Evolutionary conservation across 2,888 invertebrate species (phyloP), one percentile per base, ranked within the genome.

Genomic region (Glaucopsyche alexis): DNA sequence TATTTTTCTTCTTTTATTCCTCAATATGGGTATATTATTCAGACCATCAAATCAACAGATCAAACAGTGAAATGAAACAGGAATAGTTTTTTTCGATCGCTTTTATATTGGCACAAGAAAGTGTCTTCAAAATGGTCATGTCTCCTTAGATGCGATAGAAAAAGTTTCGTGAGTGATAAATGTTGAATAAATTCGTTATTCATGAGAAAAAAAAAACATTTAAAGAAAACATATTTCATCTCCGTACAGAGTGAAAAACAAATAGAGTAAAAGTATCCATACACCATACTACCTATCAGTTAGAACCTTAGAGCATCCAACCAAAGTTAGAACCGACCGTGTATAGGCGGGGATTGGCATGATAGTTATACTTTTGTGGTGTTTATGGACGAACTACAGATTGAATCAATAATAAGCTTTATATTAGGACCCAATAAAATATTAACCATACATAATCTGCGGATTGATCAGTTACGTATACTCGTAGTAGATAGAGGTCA

Each of bases 21-120:
- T 9, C 55, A 11, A 4, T 55, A 11, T 55, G 19, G 14, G 13
- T 47, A 47, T 60, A 60, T 38, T 60, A 60, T 60, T 60, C 60
- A 29, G 13, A 29, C 13, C 29, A 60, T 5, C 29, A 29, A 60
- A 60, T 60, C 14, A 60, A 60, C 29, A 60, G 45, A 67, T 67
- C 55, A 70, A 66, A 50, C 50, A n/a, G 19, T 14, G 19, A 52
- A 49, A 66, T 29, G n/a, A 45, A 64, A 64, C 49, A 72, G 65
- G 38, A 64, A 16, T 60, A 45, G 55, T 29, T 52, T 40, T 42
- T 55, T 71, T 55, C 45, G 13, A 69, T 47, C 19, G 11, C 2
- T 9, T 5, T 5, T 19, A 13, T 67, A 45, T 67, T 11, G 47
- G 6, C 47, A 49, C 60, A 69, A 69, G 29, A 69, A 69, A 69